Base-by-base conservation (phyloP, 2,888 invertebrate species). In the Autographa gamma region DNA sequence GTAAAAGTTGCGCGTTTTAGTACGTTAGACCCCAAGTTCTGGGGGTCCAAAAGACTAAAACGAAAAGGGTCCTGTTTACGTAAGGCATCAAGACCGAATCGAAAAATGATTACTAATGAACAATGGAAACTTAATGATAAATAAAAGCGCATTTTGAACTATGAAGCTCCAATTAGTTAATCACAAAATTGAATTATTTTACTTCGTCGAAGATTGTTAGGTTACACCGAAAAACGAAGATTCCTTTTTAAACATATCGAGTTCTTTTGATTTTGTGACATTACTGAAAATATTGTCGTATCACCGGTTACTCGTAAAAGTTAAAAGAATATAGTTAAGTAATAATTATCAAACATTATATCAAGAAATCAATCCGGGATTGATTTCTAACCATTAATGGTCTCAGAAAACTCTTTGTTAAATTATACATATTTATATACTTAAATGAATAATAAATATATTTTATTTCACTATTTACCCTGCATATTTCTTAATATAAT, bases 391-490 rank as follows among this genome's bases (percentile, higher is more conserved):
- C 19, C 54, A 56, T 56, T 56, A 13, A 56, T 13, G 13, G 54
- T 13, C 25, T 56, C 4, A 11, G 2, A 54, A 19, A 43, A 43
- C 43, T 48, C 48, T 56, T 14, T 8, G 11, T 56, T 56, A 56
- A 0, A 25, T 48, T 56, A 56, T 56, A 19, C 59, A 16, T 25
- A 41, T 63, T 54, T 25, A 43, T 32, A 13, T 62, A 31, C 1
- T 60, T 60, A 76, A 59, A 62, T 62, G 58, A 25, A 48, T 14
- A 25, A 25, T 25, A 25, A 25, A 18, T 64, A n/a, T 60, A 25
- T 19, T 60, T 60, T 73, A 58, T 63, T 76, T 73, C 52, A 61
- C 19, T 56, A 60, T 58, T 78, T 63, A 79, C 79, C 79, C 74
- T 78, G 78, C 61, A 16, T 58, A 13, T 32, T 62, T 59, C 9